A percentile compares a stretch with the other conserved stretches of the same genome.
Evolutionary conservation across 2,113 vertebrate genomes (phyloP).

Genomic region (Blennius ocellaris): DNA sequence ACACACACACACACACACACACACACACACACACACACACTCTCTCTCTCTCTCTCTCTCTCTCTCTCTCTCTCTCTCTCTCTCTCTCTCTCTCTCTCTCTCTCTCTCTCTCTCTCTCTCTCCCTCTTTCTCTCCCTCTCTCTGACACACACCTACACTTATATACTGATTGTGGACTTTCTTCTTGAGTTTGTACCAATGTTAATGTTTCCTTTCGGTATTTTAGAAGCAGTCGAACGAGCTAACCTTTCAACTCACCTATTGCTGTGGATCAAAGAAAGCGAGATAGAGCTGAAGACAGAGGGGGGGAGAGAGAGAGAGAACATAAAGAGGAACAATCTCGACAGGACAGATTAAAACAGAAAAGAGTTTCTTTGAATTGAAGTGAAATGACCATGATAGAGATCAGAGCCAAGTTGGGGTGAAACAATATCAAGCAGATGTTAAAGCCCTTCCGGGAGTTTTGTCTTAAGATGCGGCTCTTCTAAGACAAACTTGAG

Average conservation of each 20-base stretch:
- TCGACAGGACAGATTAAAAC: conserved; percentile 59
- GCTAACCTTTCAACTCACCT: conserved; percentile 67
- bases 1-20: no score
- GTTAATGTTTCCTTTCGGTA: conserved; percentile 43
- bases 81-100: no score
- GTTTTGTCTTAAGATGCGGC: conserved; percentile 6
- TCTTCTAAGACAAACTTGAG: background rate
- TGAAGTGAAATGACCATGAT: conserved; percentile 64
- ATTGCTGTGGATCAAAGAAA: conserved; percentile 69
- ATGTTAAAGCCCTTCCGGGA: conserved; percentile 29
- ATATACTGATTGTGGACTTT: conserved; percentile 12
- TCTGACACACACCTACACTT: conserved; percentile 14
- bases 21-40: no score
- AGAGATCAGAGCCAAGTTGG: conserved; percentile 61
- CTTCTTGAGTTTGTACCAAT: conserved; percentile 40
- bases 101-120: conserved; percentile 19
- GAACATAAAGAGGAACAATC: conserved; percentile 55
- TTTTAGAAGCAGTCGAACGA: conserved; percentile 51
- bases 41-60: no score
- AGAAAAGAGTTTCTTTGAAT: conserved; percentile 40
- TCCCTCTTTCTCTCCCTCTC: background rate
- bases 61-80: no score
- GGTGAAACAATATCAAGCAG: conserved; percentile 39
- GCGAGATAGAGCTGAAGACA: conserved; percentile 22
- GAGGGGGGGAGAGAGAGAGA: background rate